phyloP scores from a whole-genome alignment of 2,113 vertebrate species.

The Poecile atricapillus region DNA sequence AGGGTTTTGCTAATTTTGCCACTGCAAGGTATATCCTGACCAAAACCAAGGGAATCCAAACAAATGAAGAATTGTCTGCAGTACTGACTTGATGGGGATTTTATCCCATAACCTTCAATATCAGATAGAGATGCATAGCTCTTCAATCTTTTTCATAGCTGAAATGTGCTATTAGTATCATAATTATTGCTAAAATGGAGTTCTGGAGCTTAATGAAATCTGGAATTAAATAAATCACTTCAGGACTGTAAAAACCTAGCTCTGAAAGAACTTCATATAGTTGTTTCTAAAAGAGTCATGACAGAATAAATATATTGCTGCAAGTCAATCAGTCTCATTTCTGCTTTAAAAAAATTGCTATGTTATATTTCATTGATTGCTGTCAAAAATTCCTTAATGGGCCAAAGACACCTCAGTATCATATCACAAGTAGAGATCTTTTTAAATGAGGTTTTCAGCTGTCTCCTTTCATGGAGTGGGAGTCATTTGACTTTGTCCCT shows the following conservation, averaged over 20 bases:
- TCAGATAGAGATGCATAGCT: not conserved
- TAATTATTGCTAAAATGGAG: not conserved
- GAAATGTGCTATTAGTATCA: not conserved
- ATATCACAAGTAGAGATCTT: not conserved
- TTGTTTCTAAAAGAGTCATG: not conserved
- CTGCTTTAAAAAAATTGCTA: not conserved
- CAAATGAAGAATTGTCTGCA: not conserved
- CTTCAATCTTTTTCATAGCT: not conserved
- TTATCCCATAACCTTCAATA: not conserved
- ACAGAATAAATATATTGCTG: not conserved
- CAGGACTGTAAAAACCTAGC: not conserved
- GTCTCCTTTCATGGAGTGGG: not conserved
- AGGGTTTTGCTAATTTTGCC: not conserved
- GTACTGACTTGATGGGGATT: not conserved
- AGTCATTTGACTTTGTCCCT: not conserved
- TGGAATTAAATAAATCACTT: conserved; percentile 4
- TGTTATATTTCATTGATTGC: not conserved
- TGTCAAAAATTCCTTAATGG: not conserved
- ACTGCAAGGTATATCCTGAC: not conserved
- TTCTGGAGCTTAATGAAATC: not conserved
- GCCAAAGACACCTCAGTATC: not conserved
- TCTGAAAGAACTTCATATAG: not conserved
- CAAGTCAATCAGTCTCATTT: not conserved
- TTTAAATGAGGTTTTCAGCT: not conserved
- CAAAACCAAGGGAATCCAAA: not conserved